These are phyloP conservation scores for Amphibalanus amphitrite DNA, from an alignment of 1,140 invertebrate species.

Conservation along the genomic window DNA sequence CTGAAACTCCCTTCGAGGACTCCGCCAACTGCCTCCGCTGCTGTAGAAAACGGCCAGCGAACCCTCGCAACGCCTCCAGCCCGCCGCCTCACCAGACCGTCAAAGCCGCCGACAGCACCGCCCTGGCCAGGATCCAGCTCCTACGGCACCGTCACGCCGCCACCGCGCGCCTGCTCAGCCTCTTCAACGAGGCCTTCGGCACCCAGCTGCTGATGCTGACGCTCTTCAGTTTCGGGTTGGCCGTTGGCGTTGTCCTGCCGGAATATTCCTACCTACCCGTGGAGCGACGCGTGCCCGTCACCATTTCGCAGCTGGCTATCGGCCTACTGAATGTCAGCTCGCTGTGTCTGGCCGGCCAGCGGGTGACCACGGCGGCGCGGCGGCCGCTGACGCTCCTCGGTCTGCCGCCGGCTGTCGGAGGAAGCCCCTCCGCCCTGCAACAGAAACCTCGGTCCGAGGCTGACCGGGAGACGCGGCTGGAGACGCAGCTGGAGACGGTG, in stretches of 20 bases:
- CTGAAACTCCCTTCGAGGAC: too few species aligned
- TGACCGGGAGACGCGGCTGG: neutral
- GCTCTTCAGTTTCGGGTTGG: neutral
- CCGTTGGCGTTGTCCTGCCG: neutral
- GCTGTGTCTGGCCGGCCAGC: neutral
- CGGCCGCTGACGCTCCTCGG: neutral
- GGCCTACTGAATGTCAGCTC: neutral
- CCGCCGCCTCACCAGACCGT: too few species aligned
- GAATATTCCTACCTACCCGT: neutral
- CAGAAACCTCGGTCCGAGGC: too few species aligned
- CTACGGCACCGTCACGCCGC: neutral
- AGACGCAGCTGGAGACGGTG: neutral
- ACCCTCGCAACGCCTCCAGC: neutral
- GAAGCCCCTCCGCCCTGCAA: too few species aligned
- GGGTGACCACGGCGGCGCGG: neutral
- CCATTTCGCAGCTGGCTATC: neutral
- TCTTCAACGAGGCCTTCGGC: neutral
- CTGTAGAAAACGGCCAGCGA: too few species aligned
- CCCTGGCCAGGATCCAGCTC: neutral
- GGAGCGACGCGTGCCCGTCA: neutral
- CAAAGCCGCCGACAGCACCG: too few species aligned
- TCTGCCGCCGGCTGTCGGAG: too few species aligned
- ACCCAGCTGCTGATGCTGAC: neutral
- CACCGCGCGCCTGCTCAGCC: neutral
- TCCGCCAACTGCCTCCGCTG: too few species aligned